Evolutionary conservation across 2,113 vertebrate genomes (phyloP), one percentile per base, ranked within the genome.

Genomic region (Crotophaga sulcirostris): DNA sequence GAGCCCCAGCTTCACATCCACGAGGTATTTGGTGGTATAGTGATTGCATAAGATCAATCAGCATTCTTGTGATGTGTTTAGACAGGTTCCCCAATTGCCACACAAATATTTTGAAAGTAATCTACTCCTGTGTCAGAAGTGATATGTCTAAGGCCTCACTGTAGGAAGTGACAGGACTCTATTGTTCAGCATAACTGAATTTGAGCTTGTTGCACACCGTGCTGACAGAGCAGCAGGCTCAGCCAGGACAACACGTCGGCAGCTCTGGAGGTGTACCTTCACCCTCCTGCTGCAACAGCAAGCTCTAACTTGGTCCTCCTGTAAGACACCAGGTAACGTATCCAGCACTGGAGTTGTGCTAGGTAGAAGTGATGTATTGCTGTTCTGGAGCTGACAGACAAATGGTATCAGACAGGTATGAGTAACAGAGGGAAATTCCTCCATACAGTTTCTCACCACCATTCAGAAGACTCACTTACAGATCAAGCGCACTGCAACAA

Each of bases 21-120:
- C 81, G 76, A 78, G 63, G 73, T 87, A 92, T 93, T 87, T 91
- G 86, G 84, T 96, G 49, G 86, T 78, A 84, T 7, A 93, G 68
- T 18, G 89, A 94, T 89, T 93, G 86, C 69, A 16, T 87, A 87
- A 94, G 76, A 94, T 93, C 94, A 92, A n/a, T 94, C 91, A 89
- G 64, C 84, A 94, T 84, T 93, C 86, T 76, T 84, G 80, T 13
- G 24, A 96, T 64, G 64, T 89, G 95, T 96, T 97, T 96, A 89
- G 94, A 93, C 92, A 97, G 49, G 92, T 94, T 97, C 84, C 87
- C 94, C 90, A 95, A 38, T 5, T 82, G 86, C 69, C 93, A 93
- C 80, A 89, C 93, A 93, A 96, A 97, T 94, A 96, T 70, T 92
- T 96, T 94, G 77, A 89, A 96, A 95, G 92, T 96, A 94, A 95